Base-by-base conservation (phyloP, 2,888 invertebrate species). In the Patella depressa region DNA sequence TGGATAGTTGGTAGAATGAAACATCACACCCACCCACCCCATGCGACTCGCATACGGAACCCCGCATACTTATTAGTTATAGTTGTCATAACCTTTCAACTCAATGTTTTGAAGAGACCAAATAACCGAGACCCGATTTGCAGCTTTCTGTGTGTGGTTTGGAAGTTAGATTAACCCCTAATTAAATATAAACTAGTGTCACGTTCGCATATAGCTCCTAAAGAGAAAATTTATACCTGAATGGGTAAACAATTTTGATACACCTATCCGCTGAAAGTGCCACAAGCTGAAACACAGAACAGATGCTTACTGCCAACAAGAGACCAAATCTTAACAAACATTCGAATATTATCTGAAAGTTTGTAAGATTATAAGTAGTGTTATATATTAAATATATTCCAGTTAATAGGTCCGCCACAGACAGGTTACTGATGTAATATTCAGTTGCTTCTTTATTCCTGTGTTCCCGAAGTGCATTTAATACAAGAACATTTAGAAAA, bases 281-380 rank as follows among this genome's bases (percentile, higher is more conserved):
- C 4, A 65, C 65, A 24, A 65, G 65, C 65, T 65, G 65, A 19
- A 19, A 65, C 11, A 65, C 24, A 14, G 65, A 65, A 19, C 19
- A 19, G 19, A 65, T 65, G 24, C 65, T 65, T 3, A 65, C 19
- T 65, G 19, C 65, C 19, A 65, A 12, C 19, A 19, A 19, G 19
- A 65, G 24, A 24, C 65, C 65, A 65, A 65, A 65, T 24, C 65
- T 19, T 65, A 65, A 24, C 4, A 65, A 65, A 65, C 65, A 65
- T 65, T 65, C 65, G 9, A 65, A 19, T 14, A 24, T 24, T 24
- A 24, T 24, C 14, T 65, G 65, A 24, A 65, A 65, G 65, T 65
- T 65, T 11, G 24, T 24, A 2, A 65, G 65, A 65, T 65, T 65
- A 65, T 65, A 65, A 2, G 24, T 11, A 24, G 65, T 65, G 65